phyloP scores from a whole-genome alignment of 2,888 invertebrate species.

The Archips crataeganus region DNA sequence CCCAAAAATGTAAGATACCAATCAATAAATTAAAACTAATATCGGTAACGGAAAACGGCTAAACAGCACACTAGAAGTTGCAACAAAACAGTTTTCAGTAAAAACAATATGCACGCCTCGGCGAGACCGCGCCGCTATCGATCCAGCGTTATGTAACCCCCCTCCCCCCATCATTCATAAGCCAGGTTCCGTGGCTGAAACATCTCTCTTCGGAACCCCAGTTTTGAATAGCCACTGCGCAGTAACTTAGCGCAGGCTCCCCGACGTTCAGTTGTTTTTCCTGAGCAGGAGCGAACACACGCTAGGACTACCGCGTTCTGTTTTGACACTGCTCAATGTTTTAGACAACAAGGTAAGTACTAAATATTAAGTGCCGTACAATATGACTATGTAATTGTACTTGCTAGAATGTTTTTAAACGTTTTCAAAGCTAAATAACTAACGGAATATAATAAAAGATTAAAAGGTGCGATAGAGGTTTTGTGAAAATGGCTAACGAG shows the following conservation, averaged over 20 bases:
- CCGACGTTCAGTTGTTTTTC: slow-evolving; percentile 70
- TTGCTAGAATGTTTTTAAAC: neutral
- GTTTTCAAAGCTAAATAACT: neutral
- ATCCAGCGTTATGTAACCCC: slow-evolving; percentile 78
- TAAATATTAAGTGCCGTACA: neutral
- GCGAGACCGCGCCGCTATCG: slow-evolving; percentile 66
- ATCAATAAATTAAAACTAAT: slow-evolving; percentile 4
- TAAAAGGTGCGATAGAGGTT: neutral
- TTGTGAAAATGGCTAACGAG: slow-evolving; percentile 4
- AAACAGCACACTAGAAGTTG: slow-evolving; percentile 26
- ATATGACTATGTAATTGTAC: neutral
- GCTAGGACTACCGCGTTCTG: slow-evolving; percentile 53
- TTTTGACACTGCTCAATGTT: slow-evolving; percentile 76
- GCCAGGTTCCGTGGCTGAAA: slow-evolving; percentile 62
- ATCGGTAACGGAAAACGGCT: slow-evolving; percentile 37
- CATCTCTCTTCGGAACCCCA: slow-evolving; percentile 50
- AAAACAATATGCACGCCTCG: slow-evolving; percentile 60
- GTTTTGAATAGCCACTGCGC: slow-evolving; percentile 57
- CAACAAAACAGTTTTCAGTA: slow-evolving; percentile 52
- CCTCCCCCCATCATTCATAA: slow-evolving; percentile 64
- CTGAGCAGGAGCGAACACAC: slow-evolving; percentile 54
- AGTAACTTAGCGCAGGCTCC: slow-evolving; percentile 57
- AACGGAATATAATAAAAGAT: neutral
- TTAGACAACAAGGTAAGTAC: slow-evolving; percentile 68
- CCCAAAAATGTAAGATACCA: neutral